phyloP scores from a whole-genome alignment of 2,113 vertebrate species.

The Lates calcarifer region DNA sequence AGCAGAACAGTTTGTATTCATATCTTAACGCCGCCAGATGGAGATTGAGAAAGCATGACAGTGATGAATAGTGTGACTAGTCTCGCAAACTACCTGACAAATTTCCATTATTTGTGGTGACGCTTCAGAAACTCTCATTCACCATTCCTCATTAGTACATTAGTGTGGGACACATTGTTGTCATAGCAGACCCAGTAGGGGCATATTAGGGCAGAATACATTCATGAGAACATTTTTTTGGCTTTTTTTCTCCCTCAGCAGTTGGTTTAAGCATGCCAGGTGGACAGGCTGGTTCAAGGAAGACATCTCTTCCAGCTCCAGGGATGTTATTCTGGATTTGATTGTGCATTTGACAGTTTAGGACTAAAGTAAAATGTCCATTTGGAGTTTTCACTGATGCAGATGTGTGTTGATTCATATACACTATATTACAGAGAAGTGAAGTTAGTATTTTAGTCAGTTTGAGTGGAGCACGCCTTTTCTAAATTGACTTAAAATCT shows the following conservation, averaged over 20 bases:
- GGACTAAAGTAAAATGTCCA: background rate
- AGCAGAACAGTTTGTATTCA: conserved; percentile 22
- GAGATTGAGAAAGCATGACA: conserved; percentile 52
- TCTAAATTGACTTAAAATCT: conserved; percentile 40
- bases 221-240: background rate
- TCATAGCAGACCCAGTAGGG: conserved; percentile 2
- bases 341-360: background rate
- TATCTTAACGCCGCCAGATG: conserved; percentile 35
- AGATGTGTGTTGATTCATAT: background rate
- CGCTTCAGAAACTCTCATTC: conserved; percentile 34
- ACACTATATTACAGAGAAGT: conserved; percentile 5
- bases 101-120: conserved; percentile 52
- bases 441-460: conserved; percentile 15
- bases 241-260: background rate
- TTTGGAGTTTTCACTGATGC: background rate
- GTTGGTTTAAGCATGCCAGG: background rate
- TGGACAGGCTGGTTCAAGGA: background rate
- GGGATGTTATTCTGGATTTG: background rate
- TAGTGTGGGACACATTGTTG: conserved; percentile 28
- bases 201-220: background rate
- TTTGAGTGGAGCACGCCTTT: conserved; percentile 17
- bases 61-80: conserved; percentile 53
- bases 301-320: background rate
- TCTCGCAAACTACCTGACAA: conserved; percentile 55
- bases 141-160: conserved; percentile 33